These are phyloP conservation scores for Pseudococcus jackbeardsleyi DNA, from an alignment of 2,888 invertebrate genomes.

Conservation along the genomic window DNA sequence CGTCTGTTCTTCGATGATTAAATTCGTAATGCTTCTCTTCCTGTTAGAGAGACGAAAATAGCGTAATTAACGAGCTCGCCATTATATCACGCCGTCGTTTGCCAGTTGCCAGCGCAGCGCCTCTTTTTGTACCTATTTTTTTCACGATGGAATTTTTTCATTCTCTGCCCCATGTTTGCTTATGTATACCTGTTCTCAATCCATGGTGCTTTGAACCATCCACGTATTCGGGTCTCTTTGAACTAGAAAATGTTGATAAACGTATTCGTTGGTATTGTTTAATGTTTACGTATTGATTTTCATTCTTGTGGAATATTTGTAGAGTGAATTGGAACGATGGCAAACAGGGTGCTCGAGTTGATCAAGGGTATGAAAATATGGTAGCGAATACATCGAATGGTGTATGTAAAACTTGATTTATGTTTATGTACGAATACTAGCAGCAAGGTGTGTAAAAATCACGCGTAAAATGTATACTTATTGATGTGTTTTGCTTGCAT, in stretches of 20 bases:
- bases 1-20: conserved; percentile 22
- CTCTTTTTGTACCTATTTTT: neutral
- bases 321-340: neutral
- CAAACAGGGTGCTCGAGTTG: neutral
- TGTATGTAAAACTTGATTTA: neutral
- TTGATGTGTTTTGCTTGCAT: neutral
- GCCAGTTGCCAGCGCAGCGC: neutral
- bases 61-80: conserved; percentile 30
- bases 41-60: neutral
- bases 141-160: neutral
- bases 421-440: neutral
- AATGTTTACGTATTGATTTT: neutral
- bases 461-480: neutral
- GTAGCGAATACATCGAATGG: neutral
- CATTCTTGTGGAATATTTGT: neutral
- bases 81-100: neutral
- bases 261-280: neutral
- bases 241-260: neutral
- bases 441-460: neutral
- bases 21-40: conserved; percentile 39
- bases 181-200: too few relatives aligned
- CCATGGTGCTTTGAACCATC: neutral
- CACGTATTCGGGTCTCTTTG: neutral
- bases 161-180: too few relatives aligned
- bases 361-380: neutral